Evolutionary conservation across 2,888 invertebrate genomes (phyloP), one percentile per base, ranked within the genome.

Genomic region (Caenorhabditis sp.): DNA sequence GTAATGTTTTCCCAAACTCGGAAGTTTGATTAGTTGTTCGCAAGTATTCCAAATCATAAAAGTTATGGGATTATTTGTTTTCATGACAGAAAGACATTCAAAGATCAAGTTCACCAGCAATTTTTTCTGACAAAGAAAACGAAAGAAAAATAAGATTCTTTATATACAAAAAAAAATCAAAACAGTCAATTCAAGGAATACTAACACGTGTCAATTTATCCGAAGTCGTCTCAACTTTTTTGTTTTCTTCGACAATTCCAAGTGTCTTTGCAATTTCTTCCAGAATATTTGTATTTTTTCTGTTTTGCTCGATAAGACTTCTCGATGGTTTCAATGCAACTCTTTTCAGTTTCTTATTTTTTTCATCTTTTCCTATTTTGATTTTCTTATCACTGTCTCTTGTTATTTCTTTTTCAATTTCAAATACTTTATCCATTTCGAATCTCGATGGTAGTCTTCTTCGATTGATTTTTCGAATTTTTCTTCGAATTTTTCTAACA

Each of bases 331-430:
- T 67, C 24, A 72, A 53, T 31, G 53, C 50, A 3, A 72, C 64
- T 6, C 72, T 67, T 8, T 67, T 67, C 19, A 72, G 57, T 26
- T 67, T 72, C 67, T 66, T 27, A 24, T 51, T n/a, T 23, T 23
- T 23, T 12, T 21, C 21, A 51, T 4, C 19, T 50, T 14, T 50
- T 50, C 19, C 50, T 50, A 17, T 19, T 26, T 36, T 58, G 1
- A 72, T 59, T 23, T 73, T 73, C 37, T 73, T 73, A 21, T 73
- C 68, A 2, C 65, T 68, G 12, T 73, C 68, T 51, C 73, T 62
- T 0, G 73, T 68, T 24, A 73, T 73, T 26, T 73, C 73, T 23
- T 68, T 65, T 27, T 73, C 73, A 14, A 65, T 37, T 2, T 54
- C 60, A 58, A 72, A 72, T 4, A 19, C 10, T n/a, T 36, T 19